Conservation (phyloP, 2,797 vertebrate species). For the Acipenser oxyrinchus region DNA sequence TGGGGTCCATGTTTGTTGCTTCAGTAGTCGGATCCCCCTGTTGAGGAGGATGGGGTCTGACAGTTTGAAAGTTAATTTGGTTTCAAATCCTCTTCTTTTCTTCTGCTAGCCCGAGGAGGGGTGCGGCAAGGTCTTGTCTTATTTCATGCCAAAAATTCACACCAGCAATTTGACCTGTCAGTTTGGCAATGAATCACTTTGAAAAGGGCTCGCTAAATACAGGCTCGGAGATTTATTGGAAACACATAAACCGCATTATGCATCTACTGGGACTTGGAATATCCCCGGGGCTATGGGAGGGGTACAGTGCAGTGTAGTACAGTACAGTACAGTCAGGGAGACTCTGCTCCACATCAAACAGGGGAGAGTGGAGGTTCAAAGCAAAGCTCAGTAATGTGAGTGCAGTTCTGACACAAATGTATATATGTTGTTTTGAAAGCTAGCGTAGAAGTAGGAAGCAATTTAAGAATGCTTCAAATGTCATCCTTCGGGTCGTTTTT, state of each 20-base stretch:
- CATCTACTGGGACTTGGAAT: slow-evolving; percentile 42
- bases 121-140: slow-evolving; percentile 43
- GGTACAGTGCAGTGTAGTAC: no score
- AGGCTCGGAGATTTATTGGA: slow-evolving; percentile 63
- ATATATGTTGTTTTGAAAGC: slow-evolving; percentile 10
- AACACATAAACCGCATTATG: slow-evolving; percentile 53
- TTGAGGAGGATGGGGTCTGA: slow-evolving; percentile 20
- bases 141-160: slow-evolving; percentile 66
- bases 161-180: slow-evolving; percentile 71
- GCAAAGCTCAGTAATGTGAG: slow-evolving; percentile 1
- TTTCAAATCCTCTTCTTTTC: slow-evolving; percentile 8
- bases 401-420: slow-evolving; percentile 3
- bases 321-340: no score
- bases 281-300: slow-evolving; percentile 22
- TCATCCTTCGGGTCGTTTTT: no score
- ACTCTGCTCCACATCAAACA: no score
- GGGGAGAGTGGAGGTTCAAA: slow-evolving; percentile 31
- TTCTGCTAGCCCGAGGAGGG: slow-evolving; percentile 38
- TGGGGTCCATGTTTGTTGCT: background rate
- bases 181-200: slow-evolving; percentile 59
- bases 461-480: no score
- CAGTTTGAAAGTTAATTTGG: slow-evolving; percentile 33
- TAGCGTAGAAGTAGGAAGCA: no score
- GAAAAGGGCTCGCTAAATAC: slow-evolving; percentile 53
- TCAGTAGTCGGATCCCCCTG: slow-evolving; percentile 1